Base-by-base conservation (phyloP, 2,797 vertebrate species). In the Labeo calbasu region DNA sequence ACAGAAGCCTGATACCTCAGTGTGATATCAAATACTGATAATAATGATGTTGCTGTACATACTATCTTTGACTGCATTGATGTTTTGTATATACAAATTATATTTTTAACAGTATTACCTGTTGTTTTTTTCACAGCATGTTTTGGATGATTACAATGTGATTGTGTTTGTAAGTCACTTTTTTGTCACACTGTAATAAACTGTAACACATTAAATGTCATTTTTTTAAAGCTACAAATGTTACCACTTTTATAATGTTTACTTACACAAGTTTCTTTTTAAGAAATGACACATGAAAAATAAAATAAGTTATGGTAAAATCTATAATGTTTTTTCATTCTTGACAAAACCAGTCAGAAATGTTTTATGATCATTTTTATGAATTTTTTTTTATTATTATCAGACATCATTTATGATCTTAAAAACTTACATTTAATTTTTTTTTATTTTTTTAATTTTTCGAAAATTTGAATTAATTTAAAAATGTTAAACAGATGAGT, bases 81-180 rank as follows among this genome's bases (percentile, higher is more conserved):
- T 71, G 91, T 94, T 95, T 95, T 95, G 91, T 95, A 95, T 88
- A 95, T 94, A 89, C 86, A 94, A 93, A 94, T 93, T 95, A 94
- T 95, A 96, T 96, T 95, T 95, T 95, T 94, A 86, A 94, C 92
- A 93, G 92, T 92, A 93, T 82, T 91, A 84, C 32, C 91, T 87
- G 92, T 94, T 94, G 59, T 61, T 93, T 91, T 94, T 94, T 92
- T 88, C 92, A 90, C 86, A 90, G 94, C 94, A 94, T 95, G 94
- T 93, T 90, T 93, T 89, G 32, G 50, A 76, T 55, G 90, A 82
- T 28, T 55, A n/a, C 68, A 91, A 84, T 87, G 92, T 91, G 89
- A 88, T 89, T 92, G 91, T 94, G 92, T 75, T 94, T 92, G 92
- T 94, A 93, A 89, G 92, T 92, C 89, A 91, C 72, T 90, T 93